Evolutionary conservation across 2,888 invertebrate species (phyloP).

Genomic region (Blomia tropicalis): DNA sequence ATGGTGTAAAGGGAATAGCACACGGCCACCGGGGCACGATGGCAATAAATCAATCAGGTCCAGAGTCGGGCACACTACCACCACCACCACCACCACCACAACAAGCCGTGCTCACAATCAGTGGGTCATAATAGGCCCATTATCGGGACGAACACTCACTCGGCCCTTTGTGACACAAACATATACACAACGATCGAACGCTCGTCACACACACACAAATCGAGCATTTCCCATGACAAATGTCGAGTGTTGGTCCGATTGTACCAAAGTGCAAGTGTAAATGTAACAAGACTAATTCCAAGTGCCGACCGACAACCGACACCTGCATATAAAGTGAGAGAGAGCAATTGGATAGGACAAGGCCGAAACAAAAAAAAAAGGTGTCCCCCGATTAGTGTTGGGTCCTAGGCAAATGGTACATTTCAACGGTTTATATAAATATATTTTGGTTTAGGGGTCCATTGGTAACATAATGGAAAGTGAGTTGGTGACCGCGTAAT

Average conservation of each 20-base stretch:
- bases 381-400: background rate
- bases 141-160: background rate
- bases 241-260: background rate
- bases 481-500: too few relatives aligned
- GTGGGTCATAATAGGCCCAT: slow-evolving; percentile 3
- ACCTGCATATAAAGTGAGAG: background rate
- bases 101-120: slow-evolving; percentile 5
- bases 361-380: background rate
- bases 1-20: background rate
- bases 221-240: slow-evolving; percentile 12
- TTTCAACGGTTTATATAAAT: too few relatives aligned
- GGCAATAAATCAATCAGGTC: slow-evolving; percentile 13
- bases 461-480: too few relatives aligned
- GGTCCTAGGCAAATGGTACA: background rate
- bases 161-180: background rate
- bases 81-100: background rate
- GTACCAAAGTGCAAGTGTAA: background rate
- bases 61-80: background rate
- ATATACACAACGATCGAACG: background rate
- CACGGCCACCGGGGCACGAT: background rate
- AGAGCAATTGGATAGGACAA: background rate
- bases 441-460: too few relatives aligned
- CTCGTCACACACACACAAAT: background rate
- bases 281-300: slow-evolving; percentile 11
- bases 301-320: background rate